phyloP scores from a whole-genome alignment of 2,113 vertebrate species.

The Laticauda colubrina region DNA sequence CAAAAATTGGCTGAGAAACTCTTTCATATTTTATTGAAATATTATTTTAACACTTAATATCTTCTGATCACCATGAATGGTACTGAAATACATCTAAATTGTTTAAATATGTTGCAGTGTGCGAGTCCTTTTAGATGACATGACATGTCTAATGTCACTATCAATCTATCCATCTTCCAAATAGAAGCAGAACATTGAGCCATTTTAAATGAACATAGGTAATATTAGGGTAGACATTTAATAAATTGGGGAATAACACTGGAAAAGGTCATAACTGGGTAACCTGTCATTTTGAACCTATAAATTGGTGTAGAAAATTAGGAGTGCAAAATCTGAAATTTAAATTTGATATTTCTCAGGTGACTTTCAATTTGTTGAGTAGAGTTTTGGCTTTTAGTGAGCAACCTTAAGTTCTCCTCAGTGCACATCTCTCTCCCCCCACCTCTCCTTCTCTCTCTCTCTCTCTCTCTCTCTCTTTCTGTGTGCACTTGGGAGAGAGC shows the following conservation, averaged over 20 bases:
- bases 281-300: not conserved
- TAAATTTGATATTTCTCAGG: conserved; percentile 3
- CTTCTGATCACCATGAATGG: not conserved
- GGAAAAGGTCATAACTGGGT: not conserved
- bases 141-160: too few species aligned
- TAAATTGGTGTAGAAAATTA: not conserved
- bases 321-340: conserved; percentile 4
- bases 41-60: not conserved
- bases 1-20: not conserved
- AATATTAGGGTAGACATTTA: too few species aligned
- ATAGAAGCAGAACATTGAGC: not conserved
- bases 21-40: not conserved
- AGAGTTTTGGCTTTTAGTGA: conserved; percentile 28
- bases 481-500: not conserved
- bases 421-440: not conserved
- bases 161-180: not conserved
- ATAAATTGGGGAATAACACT: not conserved
- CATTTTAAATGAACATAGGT: not conserved
- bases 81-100: not conserved
- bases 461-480: too few species aligned
- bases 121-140: not conserved
- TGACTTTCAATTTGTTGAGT: conserved; percentile 1
- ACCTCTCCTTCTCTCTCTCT: too few species aligned
- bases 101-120: not conserved
- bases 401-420: not conserved